Base-by-base conservation (phyloP, 2,888 invertebrate genomes). In the Noctua comes region DNA sequence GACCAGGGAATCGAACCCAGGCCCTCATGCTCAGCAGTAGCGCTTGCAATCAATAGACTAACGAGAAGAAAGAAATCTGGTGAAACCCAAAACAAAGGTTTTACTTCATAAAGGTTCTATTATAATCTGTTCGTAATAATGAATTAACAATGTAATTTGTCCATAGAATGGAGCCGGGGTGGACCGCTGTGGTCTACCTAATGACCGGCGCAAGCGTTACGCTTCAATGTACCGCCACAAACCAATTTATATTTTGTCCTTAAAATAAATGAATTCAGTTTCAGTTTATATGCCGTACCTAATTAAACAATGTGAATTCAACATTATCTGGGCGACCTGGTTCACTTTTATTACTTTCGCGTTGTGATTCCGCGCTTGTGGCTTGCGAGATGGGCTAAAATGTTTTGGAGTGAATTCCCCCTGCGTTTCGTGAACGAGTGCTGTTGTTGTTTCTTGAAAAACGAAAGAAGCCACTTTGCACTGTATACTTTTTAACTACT, bases 111-210 rank as follows among this genome's bases (percentile, higher is more conserved):
- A 82, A 80, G 77, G 79, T 73, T 84, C 76, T 85, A 85, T 87
- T 86, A 85, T 88, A 85, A 84, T 77, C 78, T 73, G 82, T 81
- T 86, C 76, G 76, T 86, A 88, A 90, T 90, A 91, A 92, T 91
- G 89, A 92, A 92, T 91, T 88, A 91, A 90, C 89, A 89, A 90
- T 90, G 91, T 92, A 92, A 93, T 93, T 93, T 92, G 89, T 90
- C 76, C 80, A 88, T 90, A 89, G 88, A 89, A 90, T 86, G 85
- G 86, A 83, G 76, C 74, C 73, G 76, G 87, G 80, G 79, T 82
- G 70, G 85, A 84, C 87, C 87, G 90, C 79, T 85, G 92, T 88
- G 92, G 92, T 90, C 77, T 79, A 85, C 90, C 89, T 92, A 92
- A 92, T 90, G 92, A 90, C 89, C 90, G 80, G 83, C 88, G 84